Conservation (phyloP, 2,888 invertebrate species). For the Trichopoda pennipes region DNA sequence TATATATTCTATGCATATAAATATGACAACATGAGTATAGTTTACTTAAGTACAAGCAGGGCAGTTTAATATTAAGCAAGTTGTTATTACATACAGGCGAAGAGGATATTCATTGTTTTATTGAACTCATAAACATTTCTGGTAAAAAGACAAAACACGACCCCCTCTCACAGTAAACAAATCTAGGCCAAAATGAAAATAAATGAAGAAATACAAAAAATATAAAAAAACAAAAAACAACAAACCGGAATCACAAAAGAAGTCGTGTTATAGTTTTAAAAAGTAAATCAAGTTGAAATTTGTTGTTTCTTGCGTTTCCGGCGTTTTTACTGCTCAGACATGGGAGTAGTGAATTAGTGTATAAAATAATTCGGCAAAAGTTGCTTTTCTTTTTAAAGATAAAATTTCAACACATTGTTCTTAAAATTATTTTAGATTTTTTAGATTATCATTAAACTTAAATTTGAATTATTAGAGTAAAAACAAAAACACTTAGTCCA, state of each 20-base stretch:
- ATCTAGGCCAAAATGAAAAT: constrained; percentile 60
- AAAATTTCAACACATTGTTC: too few species aligned
- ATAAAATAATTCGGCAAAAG: background rate
- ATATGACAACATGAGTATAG: constrained; percentile 15
- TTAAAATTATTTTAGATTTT: too few species aligned
- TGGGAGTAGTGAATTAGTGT: constrained; percentile 28
- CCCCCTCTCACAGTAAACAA: constrained; percentile 14
- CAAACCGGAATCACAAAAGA: constrained; percentile 34
- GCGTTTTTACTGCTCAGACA: constrained; percentile 21
- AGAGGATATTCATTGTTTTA: constrained; percentile 19
- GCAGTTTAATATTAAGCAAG: background rate
- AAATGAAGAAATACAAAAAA: constrained; percentile 27
- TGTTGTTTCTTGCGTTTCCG: constrained; percentile 60
- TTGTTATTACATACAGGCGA: background rate
- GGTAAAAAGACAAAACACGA: constrained; percentile 34
- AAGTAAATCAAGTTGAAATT: constrained; percentile 60
- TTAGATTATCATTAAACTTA: too few species aligned
- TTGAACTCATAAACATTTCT: constrained; percentile 4
- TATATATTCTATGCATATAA: background rate
- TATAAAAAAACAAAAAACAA: constrained; percentile 2
- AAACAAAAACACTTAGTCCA: too few species aligned
- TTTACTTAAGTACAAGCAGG: too few species aligned
- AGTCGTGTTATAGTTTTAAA: constrained; percentile 42
- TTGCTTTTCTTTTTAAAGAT: too few species aligned
- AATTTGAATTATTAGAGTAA: too few species aligned